These are phyloP conservation scores for Strigamia crassipes DNA, from an alignment of 2,888 invertebrate species.

Conservation along the genomic window DNA sequence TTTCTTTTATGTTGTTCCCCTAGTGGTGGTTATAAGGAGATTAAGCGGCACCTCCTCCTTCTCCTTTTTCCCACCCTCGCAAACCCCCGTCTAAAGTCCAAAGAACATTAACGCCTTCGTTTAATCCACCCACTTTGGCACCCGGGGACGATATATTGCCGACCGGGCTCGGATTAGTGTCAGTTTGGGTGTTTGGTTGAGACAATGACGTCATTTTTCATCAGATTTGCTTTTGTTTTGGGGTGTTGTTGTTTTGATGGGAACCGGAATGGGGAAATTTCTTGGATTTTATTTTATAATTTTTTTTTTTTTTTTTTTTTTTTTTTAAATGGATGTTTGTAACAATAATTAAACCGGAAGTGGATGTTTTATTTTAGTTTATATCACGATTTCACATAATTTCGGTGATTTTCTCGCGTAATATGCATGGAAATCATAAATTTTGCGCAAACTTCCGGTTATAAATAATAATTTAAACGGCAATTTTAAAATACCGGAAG, in stretches of 20 bases:
- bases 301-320: too few species aligned
- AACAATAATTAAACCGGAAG: not conserved
- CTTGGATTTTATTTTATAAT: not conserved
- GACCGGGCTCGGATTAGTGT: not conserved
- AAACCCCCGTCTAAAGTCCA: not conserved
- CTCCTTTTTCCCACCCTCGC: conserved; percentile 33
- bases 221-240: not conserved
- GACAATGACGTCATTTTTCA: not conserved
- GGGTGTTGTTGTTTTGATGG: not conserved
- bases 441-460: not conserved
- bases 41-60: conserved; percentile 23
- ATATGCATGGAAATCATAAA: too few species aligned
- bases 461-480: not conserved
- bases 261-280: too few species aligned
- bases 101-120: conserved; percentile 32
- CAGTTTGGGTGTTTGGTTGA: not conserved
- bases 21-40: conserved; percentile 36
- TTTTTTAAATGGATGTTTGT: too few species aligned
- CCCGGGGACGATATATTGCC: not conserved
- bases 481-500: not conserved
- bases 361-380: not conserved
- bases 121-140: conserved; percentile 31
- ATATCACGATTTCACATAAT: not conserved
- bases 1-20: not conserved
- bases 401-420: too few species aligned